Evolutionary conservation across 2,888 invertebrate species (phyloP).

Genomic region (Synergus itoensis): DNA sequence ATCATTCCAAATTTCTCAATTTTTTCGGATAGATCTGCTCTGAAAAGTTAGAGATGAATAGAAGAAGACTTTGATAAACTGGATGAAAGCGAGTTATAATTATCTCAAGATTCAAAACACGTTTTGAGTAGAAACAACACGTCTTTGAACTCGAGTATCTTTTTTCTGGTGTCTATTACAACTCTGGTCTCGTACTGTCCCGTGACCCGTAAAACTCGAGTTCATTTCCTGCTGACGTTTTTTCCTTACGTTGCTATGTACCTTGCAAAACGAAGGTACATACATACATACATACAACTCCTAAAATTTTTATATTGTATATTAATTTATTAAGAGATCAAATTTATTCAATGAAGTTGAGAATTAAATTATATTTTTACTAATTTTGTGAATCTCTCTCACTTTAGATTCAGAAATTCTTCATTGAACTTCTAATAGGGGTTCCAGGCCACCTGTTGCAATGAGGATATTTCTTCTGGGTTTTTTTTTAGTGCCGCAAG

Average conservation of each 20-base stretch:
- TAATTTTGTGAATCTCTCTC: neutral
- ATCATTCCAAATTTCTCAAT: neutral
- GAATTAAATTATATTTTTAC: neutral
- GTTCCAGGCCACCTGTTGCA: neutral
- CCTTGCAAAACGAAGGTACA: neutral
- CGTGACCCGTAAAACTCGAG: conserved; percentile 29
- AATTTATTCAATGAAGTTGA: neutral
- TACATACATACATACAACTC: neutral
- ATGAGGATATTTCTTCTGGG: neutral
- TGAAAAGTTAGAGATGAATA: neutral
- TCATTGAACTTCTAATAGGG: neutral
- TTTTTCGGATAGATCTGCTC: neutral
- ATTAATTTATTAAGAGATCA: neutral
- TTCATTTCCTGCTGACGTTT: conserved; percentile 34
- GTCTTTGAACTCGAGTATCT: conserved; percentile 29
- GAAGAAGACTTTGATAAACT: neutral
- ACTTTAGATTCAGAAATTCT: neutral
- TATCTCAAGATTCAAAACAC: neutral
- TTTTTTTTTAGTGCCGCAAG: neutral
- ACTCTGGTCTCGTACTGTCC: conserved; percentile 22
- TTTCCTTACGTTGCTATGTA: neutral
- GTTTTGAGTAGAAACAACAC: conserved; percentile 9
- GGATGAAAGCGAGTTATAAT: neutral
- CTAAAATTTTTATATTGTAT: neutral
- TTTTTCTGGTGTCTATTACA: conserved; percentile 27